phyloP scores from a whole-genome alignment of 2,888 invertebrate genomes.

The Hymenopus coronatus region DNA sequence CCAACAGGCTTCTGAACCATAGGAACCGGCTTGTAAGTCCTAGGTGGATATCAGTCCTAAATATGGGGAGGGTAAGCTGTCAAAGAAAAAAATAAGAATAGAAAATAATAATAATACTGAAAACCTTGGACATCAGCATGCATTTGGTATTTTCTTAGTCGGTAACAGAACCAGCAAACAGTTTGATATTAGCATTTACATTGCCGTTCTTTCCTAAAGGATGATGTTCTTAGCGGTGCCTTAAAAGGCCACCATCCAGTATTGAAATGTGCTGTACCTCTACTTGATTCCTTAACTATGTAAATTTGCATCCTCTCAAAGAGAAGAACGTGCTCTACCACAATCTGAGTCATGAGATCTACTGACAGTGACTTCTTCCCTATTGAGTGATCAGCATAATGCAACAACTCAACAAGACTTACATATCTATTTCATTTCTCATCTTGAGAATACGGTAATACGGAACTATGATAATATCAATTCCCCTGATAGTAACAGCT shows the following conservation, averaged over 20 bases:
- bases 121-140: not conserved
- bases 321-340: not conserved
- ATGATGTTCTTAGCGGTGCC: not conserved
- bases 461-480: too few species aligned
- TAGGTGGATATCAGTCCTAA: too few species aligned
- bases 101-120: not conserved
- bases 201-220: not conserved
- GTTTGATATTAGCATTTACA: not conserved
- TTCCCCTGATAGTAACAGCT: too few species aligned
- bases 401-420: not conserved
- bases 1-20: too few species aligned
- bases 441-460: too few species aligned
- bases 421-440: too few species aligned
- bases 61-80: too few species aligned
- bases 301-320: not conserved
- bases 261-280: not conserved
- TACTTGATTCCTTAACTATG: not conserved
- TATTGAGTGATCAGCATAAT: not conserved
- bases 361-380: not conserved
- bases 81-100: not conserved
- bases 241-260: not conserved
- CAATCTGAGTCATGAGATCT: not conserved
- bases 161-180: not conserved
- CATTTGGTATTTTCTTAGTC: not conserved
- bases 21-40: too few species aligned